Percentiles rank a stretch among this genome's conserved stretches.
These are phyloP conservation scores for Sebastolobus alascanus DNA, from an alignment of 2,797 vertebrate genomes.

Conservation along the genomic window DNA sequence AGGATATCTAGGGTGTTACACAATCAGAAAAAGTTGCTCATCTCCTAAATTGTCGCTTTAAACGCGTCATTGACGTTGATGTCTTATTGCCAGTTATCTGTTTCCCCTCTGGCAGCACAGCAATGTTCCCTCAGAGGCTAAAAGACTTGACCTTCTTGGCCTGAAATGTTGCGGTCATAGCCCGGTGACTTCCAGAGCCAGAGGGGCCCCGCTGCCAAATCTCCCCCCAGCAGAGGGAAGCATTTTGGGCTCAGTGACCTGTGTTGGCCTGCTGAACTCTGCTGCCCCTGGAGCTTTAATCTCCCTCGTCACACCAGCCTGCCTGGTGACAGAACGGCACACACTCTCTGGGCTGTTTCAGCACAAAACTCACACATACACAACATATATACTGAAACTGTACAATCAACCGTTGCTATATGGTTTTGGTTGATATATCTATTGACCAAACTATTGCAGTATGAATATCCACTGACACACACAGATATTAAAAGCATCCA, in stretches of 20 bases:
- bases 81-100: background rate
- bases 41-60: background rate
- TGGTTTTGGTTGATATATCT: background rate
- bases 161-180: slow-evolving; percentile 17
- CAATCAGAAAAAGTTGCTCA: background rate
- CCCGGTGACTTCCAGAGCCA: slow-evolving; percentile 31
- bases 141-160: slow-evolving; percentile 42
- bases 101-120: slow-evolving; percentile 5
- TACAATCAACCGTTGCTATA: background rate
- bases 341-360: slow-evolving; percentile 1
- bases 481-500: background rate
- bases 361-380: slow-evolving; percentile 1
- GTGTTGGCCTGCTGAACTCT: slow-evolving; percentile 59
- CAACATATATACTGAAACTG: background rate
- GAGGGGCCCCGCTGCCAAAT: slow-evolving; percentile 43
- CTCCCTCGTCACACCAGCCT: slow-evolving; percentile 36
- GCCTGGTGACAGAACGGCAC: background rate
- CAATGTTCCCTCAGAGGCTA: slow-evolving; percentile 17
- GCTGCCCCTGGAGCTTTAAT: slow-evolving; percentile 49
- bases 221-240: slow-evolving; percentile 27
- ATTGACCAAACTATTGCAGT: background rate
- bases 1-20: background rate
- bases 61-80: background rate
- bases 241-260: slow-evolving; percentile 51
- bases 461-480: background rate